Percentiles rank a stretch among this genome's conserved stretches.
Evolutionary conservation across 2,113 vertebrate genomes (phyloP).

Genomic region (Boleophthalmus pectinirostris): DNA sequence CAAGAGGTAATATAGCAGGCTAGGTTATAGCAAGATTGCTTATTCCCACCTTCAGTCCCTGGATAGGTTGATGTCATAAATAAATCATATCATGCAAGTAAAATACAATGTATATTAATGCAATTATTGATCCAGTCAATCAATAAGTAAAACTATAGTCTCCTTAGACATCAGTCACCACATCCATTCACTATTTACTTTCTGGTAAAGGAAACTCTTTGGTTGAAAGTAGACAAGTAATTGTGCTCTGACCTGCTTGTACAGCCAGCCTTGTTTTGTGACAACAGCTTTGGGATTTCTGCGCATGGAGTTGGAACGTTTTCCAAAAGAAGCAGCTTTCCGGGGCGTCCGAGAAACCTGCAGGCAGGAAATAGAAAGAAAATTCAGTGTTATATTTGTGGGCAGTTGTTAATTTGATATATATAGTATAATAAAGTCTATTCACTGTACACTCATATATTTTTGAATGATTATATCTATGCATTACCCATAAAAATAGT

Average conservation of each 20-base stretch:
- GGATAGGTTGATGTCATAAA: no score
- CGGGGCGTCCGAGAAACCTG: constrained; percentile 80
- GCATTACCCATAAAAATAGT: no score
- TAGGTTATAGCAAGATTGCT: no score
- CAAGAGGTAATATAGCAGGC: no score
- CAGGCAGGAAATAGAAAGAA: background rate
- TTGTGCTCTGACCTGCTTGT: constrained; percentile 84
- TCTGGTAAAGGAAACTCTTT: background rate
- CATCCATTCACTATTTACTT: no score
- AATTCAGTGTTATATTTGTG: background rate
- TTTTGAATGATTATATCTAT: background rate
- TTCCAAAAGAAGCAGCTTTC: constrained; percentile 90
- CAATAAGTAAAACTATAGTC: no score
- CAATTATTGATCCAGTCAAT: no score
- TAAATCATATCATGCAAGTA: no score
- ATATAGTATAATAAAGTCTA: background rate
- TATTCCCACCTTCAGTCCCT: no score
- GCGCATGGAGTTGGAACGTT: constrained; percentile 95
- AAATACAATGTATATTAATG: no score
- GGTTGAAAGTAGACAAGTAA: background rate
- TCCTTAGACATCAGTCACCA: no score
- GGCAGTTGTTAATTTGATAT: background rate
- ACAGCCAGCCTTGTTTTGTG: constrained; percentile 89
- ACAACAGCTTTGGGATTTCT: constrained; percentile 88
- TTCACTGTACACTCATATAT: background rate